phyloP scores from a whole-genome alignment of 2,797 vertebrate genomes.

The Pteropus rufus region DNA sequence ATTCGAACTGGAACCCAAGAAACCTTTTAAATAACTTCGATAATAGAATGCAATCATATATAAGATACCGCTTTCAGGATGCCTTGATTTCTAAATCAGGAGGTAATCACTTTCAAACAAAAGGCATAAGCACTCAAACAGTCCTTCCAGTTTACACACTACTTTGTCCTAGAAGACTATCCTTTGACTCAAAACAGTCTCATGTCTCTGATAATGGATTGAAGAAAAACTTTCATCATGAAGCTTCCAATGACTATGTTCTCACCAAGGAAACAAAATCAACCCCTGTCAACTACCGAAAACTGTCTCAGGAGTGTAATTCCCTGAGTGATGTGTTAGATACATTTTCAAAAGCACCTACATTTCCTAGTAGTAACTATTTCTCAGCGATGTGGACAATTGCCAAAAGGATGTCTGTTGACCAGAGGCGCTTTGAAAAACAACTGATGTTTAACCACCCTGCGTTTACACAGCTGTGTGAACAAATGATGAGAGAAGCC shows the following conservation, averaged over 20 bases:
- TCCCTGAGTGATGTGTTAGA: conserved; percentile 91
- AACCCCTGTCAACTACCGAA: neutral
- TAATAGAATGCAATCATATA: neutral
- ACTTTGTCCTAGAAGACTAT: neutral
- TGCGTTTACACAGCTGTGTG: conserved; percentile 83
- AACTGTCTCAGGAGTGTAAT: conserved; percentile 79
- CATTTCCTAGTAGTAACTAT: conserved; percentile 76
- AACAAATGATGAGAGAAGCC: conserved; percentile 76
- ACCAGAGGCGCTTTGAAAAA: conserved; percentile 86
- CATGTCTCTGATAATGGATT: neutral
- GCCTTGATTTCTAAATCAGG: conserved; percentile 48
- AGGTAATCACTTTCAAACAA: conserved; percentile 14
- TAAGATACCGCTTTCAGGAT: conserved; percentile 67
- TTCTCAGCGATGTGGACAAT: conserved; percentile 86
- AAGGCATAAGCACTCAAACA: neutral
- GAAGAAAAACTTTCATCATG: conserved; percentile 16
- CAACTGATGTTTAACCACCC: conserved; percentile 89
- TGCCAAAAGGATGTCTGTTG: conserved; percentile 83
- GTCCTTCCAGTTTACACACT: neutral
- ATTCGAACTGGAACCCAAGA: conserved; percentile 42
- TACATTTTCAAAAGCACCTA: conserved; percentile 58
- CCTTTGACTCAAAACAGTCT: conserved; percentile 7
- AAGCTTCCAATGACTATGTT: neutral
- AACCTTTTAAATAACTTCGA: conserved; percentile 46
- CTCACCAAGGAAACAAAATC: neutral